Conservation (phyloP, 2,113 vertebrate genomes). For the Catharus fuscescens region DNA sequence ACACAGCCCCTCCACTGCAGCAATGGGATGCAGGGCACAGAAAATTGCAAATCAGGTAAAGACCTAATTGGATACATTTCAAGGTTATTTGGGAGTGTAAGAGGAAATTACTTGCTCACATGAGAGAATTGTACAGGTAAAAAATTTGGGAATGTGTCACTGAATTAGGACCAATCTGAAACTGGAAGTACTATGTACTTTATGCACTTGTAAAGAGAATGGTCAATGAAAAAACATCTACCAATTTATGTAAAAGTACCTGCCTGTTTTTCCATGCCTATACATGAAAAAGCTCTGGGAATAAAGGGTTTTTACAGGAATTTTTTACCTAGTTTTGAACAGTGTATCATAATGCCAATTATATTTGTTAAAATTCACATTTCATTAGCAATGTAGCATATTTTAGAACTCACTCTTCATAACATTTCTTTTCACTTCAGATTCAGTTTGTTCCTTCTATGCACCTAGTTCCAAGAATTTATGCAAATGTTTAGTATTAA, state of each 20-base stretch:
- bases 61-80: neutral
- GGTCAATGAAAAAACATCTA: neutral
- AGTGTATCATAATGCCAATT: neutral
- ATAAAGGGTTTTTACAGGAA: neutral
- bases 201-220: neutral
- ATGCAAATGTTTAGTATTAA: neutral
- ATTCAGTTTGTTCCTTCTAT: neutral
- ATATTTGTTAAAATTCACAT: accelerated
- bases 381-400: neutral
- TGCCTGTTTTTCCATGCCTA: neutral
- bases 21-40: neutral
- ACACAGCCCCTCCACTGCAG: neutral
- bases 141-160: neutral
- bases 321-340: neutral
- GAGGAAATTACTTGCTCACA: neutral
- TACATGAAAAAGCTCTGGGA: neutral
- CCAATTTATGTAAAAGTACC: neutral
- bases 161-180: neutral
- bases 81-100: neutral
- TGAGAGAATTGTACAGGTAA: neutral
- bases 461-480: neutral
- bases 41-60: neutral
- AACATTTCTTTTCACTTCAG: neutral
- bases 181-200: neutral
- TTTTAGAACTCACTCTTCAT: neutral